Conservation (phyloP, 1,140 invertebrate genomes). For the Galendromus occidentalis region DNA sequence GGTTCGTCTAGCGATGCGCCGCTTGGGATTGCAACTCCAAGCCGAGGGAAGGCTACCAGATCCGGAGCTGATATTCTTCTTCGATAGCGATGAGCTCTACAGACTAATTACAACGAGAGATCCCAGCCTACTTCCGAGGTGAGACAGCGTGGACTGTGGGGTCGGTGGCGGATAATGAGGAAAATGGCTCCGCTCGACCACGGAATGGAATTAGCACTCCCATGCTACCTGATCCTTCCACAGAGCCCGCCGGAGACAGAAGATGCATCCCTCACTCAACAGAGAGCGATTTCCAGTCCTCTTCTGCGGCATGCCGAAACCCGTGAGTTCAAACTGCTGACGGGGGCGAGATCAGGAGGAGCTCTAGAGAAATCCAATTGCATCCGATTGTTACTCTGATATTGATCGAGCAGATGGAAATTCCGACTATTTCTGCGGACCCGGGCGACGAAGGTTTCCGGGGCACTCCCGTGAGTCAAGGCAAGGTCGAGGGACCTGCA, state of each 20-base stretch:
- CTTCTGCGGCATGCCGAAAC: constrained; percentile 23
- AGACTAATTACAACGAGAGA: constrained; percentile 35
- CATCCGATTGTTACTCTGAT: neutral
- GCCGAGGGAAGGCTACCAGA: constrained; percentile 42
- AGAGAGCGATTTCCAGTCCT: constrained; percentile 7
- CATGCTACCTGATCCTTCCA: constrained; percentile 2
- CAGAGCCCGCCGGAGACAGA: constrained; percentile 25
- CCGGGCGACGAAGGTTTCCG: neutral
- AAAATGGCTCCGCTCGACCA: constrained; percentile 34
- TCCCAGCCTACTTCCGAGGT: constrained; percentile 42
- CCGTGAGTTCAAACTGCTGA: constrained; percentile 11
- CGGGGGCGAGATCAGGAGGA: no score
- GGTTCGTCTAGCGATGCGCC: neutral
- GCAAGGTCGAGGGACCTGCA: neutral
- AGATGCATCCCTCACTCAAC: constrained; percentile 19
- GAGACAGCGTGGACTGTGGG: no score
- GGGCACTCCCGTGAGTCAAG: neutral
- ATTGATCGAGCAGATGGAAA: neutral
- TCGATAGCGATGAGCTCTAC: constrained; percentile 45
- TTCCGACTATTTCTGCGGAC: neutral
- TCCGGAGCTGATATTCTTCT: constrained; percentile 43
- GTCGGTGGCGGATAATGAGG: no score
- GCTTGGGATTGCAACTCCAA: neutral
- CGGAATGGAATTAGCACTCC: neutral
- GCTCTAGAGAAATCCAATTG: no score